These are phyloP conservation scores for Rhinolophus ferrumequinum DNA, from an alignment of 2,113 vertebrate genomes.

Conservation along the genomic window DNA sequence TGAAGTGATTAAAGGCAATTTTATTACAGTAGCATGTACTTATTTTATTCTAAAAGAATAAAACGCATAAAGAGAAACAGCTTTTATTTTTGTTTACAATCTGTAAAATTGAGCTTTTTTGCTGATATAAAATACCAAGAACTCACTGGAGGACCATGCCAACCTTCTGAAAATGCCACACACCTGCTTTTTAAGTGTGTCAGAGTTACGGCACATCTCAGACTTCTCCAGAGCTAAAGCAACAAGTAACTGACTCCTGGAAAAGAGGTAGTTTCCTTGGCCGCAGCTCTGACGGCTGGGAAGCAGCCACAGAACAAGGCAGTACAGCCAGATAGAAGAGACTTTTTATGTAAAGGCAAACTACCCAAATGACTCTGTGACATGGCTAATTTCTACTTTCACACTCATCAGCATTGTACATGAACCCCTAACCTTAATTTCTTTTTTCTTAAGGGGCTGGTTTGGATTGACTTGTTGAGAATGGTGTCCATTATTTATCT, in stretches of 20 bases:
- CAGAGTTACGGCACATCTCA: slow-evolving; percentile 72
- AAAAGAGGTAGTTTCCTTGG: slow-evolving; percentile 46
- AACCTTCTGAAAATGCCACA: slow-evolving; percentile 78
- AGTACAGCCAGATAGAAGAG: slow-evolving; percentile 58
- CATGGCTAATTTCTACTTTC: slow-evolving; percentile 72
- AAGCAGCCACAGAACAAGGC: slow-evolving; percentile 73
- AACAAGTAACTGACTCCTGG: slow-evolving; percentile 13
- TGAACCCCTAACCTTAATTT: slow-evolving; percentile 80
- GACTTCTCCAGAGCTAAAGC: slow-evolving; percentile 79
- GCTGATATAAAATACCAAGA: slow-evolving; percentile 76
- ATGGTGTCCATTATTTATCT: slow-evolving; percentile 81
- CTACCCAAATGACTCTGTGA: slow-evolving; percentile 75
- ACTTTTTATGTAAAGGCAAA: slow-evolving; percentile 75
- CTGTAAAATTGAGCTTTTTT: slow-evolving; percentile 82
- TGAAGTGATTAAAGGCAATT: slow-evolving; percentile 81
- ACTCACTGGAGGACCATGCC: slow-evolving; percentile 83
- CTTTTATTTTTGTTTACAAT: slow-evolving; percentile 58
- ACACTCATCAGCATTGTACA: slow-evolving; percentile 66
- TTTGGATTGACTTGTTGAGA: slow-evolving; percentile 81
- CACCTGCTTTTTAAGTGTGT: slow-evolving; percentile 78
- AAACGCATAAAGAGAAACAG: slow-evolving; percentile 79
- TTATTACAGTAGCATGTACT: slow-evolving; percentile 83
- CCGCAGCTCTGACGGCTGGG: slow-evolving; percentile 66
- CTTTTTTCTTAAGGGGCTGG: slow-evolving; percentile 79
- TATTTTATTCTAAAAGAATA: slow-evolving; percentile 76